Conservation (phyloP, 2,797 vertebrate species). For the Ceryle rudis region DNA sequence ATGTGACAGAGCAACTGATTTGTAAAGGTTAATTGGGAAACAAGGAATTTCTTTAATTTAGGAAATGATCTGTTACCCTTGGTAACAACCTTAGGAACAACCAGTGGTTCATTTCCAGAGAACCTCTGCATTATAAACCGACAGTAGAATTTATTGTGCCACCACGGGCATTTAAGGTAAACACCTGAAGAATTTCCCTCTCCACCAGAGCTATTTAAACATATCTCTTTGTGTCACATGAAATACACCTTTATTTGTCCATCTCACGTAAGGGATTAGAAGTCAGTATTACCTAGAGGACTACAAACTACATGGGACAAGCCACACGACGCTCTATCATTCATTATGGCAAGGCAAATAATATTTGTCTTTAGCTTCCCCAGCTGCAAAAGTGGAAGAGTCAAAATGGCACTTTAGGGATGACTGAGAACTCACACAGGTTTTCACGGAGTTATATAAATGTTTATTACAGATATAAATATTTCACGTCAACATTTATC, state of each 20-base stretch:
- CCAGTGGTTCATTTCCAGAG: neutral
- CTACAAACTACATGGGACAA: neutral
- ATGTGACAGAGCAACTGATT: neutral
- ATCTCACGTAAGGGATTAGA: rapidly evolving
- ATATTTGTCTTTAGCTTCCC: neutral
- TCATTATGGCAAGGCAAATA: neutral
- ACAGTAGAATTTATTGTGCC: neutral
- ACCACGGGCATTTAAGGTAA: neutral
- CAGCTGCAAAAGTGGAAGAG: neutral
- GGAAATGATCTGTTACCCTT: neutral
- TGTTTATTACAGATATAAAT: neutral
- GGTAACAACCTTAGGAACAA: neutral
- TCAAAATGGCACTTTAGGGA: neutral
- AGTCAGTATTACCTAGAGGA: neutral
- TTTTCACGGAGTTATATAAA: neutral
- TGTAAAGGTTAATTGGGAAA: neutral
- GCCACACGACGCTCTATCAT: neutral
- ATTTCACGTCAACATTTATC: neutral
- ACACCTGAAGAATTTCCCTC: neutral
- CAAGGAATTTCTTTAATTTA: neutral
- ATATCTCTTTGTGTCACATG: neutral
- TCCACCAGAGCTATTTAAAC: neutral
- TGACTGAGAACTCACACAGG: no score
- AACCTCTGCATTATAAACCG: neutral
- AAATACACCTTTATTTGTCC: neutral